phyloP scores from a whole-genome alignment of 2,113 vertebrate genomes.

The Rhinoderma darwinii region DNA sequence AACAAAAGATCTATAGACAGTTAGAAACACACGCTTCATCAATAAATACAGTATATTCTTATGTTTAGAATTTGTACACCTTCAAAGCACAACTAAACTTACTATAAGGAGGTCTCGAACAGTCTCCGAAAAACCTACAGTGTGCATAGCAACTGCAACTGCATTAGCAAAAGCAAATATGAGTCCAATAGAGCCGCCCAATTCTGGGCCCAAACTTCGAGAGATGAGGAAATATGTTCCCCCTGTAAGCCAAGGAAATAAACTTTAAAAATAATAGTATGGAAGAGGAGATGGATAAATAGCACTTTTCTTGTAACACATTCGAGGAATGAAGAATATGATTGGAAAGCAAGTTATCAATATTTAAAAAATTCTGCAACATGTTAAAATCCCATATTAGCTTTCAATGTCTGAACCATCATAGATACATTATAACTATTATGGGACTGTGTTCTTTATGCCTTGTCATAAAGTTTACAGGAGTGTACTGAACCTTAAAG shows the following conservation, averaged over 20 bases:
- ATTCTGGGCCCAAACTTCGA: slow-evolving; percentile 70
- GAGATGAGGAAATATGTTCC: slow-evolving; percentile 77
- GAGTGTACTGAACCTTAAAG: no score
- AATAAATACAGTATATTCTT: not conserved
- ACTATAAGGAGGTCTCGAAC: slow-evolving; percentile 71
- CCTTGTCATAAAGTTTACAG: no score
- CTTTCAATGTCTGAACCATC: no score
- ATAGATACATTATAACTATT: no score
- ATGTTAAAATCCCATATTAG: no score
- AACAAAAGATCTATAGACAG: not conserved
- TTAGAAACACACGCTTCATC: not conserved
- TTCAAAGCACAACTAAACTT: slow-evolving; percentile 13
- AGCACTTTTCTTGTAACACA: no score
- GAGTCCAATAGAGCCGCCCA: slow-evolving; percentile 71
- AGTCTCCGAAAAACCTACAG: slow-evolving; percentile 73
- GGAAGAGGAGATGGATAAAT: no score
- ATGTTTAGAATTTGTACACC: not conserved
- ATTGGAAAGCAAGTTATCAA: no score
- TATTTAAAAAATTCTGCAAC: no score
- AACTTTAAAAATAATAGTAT: not conserved
- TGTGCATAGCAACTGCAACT: slow-evolving; percentile 73
- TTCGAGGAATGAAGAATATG: no score
- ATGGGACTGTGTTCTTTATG: no score
- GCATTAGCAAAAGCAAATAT: slow-evolving; percentile 75
- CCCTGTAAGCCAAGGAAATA: slow-evolving; percentile 60